Conservation (phyloP, 1,140 invertebrate species). For the Aphelenchoides besseyi region DNA sequence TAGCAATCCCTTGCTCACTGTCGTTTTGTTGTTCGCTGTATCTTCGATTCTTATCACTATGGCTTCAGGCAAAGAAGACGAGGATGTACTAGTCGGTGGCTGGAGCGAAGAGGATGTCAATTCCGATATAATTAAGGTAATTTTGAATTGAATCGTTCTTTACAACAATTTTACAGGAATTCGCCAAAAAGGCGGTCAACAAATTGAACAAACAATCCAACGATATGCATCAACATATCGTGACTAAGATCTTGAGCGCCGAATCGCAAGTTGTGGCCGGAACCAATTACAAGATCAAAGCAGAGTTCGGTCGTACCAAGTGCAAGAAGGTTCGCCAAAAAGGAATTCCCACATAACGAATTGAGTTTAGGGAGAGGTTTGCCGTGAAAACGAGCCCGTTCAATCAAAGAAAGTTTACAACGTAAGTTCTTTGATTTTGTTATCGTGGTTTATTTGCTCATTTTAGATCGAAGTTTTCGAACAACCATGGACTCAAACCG, state of each 20-base stretch:
- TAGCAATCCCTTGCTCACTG: background rate
- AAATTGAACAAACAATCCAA: conserved; percentile 13
- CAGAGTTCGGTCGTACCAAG: background rate
- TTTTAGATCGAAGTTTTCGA: conserved; percentile 7
- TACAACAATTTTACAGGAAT: conserved; percentile 3
- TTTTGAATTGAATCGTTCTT: background rate
- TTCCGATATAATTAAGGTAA: conserved; percentile 5
- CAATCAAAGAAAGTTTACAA: conserved; percentile 3
- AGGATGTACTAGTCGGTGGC: background rate
- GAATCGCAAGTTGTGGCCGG: conserved; percentile 16
- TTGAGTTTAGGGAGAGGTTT: background rate
- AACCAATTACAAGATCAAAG: background rate
- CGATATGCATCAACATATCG: background rate
- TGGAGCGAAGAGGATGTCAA: conserved; percentile 8
- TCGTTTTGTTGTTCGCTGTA: background rate
- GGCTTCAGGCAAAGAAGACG: background rate
- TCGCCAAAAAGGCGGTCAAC: conserved; percentile 8
- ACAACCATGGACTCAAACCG: conserved; percentile 1
- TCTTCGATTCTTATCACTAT: background rate
- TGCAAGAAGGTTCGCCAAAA: background rate
- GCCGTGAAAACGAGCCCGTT: conserved; percentile 8
- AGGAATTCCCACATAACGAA: background rate
- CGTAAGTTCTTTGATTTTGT: no score
- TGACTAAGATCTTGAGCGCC: background rate
- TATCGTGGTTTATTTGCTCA: no score